Evolutionary conservation across 2,888 invertebrate genomes (phyloP), one percentile per base, ranked within the genome.

Genomic region (Dolichopus griseipennis): DNA sequence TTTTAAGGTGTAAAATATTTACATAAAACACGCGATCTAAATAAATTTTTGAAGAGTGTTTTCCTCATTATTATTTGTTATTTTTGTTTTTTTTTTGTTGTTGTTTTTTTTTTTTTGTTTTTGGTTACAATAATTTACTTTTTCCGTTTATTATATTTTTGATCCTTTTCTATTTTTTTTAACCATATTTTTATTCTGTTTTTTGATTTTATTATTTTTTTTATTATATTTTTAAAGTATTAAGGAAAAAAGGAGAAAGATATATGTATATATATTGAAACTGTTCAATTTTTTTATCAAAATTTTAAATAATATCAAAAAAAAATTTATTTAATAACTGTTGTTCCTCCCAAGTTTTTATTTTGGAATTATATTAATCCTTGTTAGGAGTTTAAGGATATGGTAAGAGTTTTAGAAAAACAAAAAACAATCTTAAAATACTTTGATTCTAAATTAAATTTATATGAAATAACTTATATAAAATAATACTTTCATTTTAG

Each of bases 1-100:
- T 52, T 52, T 63, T 63, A 15, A 27, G 63, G 22, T 63, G 63
- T 63, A 18, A 63, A 63, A 63, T 63, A 63, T 63, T 63, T 63
- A 27, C 63, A 27, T 63, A 63, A 22, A 63, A 18, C 63, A 63
- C 63, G 63, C 63, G 63, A 63, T 63, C 27, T 27, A 27, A 63
- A 52, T 27, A 18, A 63, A 27, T 63, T 61, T 21, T 63, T 63
- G 63, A 63, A 27, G 63, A 27, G 22, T 63, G 20, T 20, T 61
- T 61, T 27, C 27, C 27, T 61, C 41, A 41, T 41, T 41, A 12
- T 12, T 41, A 41, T 41, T 41, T 41, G 2, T 5, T 5, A 6
- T 41, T 15, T 41, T 41, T 15, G 41, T 4, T 52, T 52, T 52
- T 18, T 52, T n/a, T 52, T 43, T 43, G 12, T 43, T 43, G 10